These are phyloP conservation scores for Protobothrops mucrosquamatus DNA, from an alignment of 2,113 vertebrate species.

Conservation along the genomic window DNA sequence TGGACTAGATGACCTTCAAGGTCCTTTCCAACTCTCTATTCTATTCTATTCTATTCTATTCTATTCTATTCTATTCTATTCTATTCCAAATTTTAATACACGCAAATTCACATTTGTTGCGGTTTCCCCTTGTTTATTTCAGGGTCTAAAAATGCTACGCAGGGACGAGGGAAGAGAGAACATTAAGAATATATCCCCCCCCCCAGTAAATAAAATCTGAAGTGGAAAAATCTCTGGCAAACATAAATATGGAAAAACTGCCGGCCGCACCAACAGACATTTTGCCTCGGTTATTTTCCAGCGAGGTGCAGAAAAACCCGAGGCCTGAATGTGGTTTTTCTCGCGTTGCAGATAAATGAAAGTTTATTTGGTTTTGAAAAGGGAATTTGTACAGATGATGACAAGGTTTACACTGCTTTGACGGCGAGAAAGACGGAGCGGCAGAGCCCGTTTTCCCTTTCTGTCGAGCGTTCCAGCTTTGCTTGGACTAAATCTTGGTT, in stretches of 20 bases:
- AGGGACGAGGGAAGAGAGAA: neutral
- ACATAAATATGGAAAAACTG: neutral
- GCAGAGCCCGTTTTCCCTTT: rapidly evolving
- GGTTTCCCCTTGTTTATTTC: neutral
- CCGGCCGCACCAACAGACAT: neutral
- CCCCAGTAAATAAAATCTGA: neutral
- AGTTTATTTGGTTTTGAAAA: constrained; percentile 50
- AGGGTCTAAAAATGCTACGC: neutral
- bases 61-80: too few relatives aligned
- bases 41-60: too few relatives aligned
- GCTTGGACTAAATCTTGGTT: neutral
- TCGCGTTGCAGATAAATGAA: constrained; percentile 36
- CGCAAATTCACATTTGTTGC: neutral
- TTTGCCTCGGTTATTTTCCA: neutral
- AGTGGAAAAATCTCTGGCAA: neutral
- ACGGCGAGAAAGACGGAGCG: constrained; percentile 25
- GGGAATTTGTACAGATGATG: constrained; percentile 60
- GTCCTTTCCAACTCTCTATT: too few relatives aligned
- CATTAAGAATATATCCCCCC: neutral
- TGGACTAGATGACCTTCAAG: too few relatives aligned
- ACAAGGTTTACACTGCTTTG: constrained; percentile 64
- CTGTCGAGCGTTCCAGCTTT: constrained; percentile 25
- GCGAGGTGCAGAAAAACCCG: constrained; percentile 10
- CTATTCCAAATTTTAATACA: neutral
- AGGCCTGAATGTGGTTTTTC: constrained; percentile 35